phyloP scores from a whole-genome alignment of 1,140 invertebrate species.

The Nomia melanderi region DNA sequence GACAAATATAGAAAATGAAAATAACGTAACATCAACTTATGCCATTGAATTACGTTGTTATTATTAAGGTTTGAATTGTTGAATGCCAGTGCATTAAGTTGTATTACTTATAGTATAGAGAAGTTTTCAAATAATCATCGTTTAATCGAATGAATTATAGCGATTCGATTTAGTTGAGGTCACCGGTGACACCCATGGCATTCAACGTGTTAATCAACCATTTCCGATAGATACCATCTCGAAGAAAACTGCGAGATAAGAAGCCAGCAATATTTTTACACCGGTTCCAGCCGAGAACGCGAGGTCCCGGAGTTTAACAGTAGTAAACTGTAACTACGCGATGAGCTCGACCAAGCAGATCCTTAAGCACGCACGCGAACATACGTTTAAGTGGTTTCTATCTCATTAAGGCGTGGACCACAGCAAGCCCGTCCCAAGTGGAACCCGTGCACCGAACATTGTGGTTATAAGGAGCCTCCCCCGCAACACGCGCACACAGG shows the following conservation, averaged over 20 bases:
- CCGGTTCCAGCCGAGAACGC: neutral
- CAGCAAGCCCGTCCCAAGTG: conserved; percentile 10
- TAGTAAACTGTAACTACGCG: conserved; percentile 16
- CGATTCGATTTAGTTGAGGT: too few relatives aligned
- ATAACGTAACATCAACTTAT: too few relatives aligned
- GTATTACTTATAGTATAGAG: too few relatives aligned
- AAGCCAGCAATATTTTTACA: neutral
- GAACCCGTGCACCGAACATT: conserved; percentile 13
- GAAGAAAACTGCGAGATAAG: neutral
- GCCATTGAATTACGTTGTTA: too few relatives aligned
- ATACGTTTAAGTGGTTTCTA: conserved; percentile 61
- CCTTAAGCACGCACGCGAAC: conserved; percentile 65
- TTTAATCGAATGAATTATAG: too few relatives aligned
- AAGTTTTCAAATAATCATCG: too few relatives aligned
- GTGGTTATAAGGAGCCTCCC: conserved; percentile 1
- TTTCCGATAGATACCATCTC: neutral
- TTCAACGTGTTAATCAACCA: neutral
- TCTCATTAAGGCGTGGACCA: conserved; percentile 59
- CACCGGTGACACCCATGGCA: too few relatives aligned
- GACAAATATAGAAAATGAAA: too few relatives aligned
- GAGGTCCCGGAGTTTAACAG: conserved; percentile 3
- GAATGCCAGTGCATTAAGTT: too few relatives aligned
- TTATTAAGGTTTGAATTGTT: too few relatives aligned
- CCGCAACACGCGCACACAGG: neutral
- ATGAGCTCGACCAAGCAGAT: conserved; percentile 16